These are phyloP conservation scores for Calliopum simillimum DNA, from an alignment of 2,888 invertebrate species.

Conservation along the genomic window DNA sequence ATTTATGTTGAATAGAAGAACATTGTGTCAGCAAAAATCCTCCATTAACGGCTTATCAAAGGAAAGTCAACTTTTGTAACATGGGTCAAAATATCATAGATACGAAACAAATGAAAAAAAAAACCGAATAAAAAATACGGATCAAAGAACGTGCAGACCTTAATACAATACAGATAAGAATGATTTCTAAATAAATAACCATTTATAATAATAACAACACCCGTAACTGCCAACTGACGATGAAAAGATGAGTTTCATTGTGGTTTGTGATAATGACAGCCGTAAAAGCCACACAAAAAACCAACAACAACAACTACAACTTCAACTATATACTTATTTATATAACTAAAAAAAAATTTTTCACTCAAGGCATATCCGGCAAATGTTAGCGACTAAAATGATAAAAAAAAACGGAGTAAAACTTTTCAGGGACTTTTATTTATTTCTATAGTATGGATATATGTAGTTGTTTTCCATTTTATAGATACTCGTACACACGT, in stretches of 20 bases:
- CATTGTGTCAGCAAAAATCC: constrained; percentile 2
- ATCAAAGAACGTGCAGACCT: background rate
- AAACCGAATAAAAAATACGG: background rate
- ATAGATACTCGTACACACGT: background rate
- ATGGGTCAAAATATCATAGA: background rate
- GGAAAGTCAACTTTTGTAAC: constrained; percentile 1
- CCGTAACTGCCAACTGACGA: background rate
- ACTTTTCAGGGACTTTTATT: no score
- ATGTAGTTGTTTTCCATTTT: no score
- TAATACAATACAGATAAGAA: constrained; percentile 4
- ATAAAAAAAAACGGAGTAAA: no score
- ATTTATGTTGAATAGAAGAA: constrained; percentile 3
- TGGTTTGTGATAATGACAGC: constrained; percentile 12
- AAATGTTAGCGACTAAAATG: no score
- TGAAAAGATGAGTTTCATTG: background rate
- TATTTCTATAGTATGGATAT: no score
- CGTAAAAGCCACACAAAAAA: background rate
- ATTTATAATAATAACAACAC: constrained; percentile 1
- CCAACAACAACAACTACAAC: no score
- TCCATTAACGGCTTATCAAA: constrained; percentile 21
- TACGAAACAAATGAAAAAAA: background rate
- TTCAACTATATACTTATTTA: no score
- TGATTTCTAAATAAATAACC: constrained; percentile 22
- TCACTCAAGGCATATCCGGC: no score
- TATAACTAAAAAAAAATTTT: no score